Evolutionary conservation across 2,113 vertebrate genomes (phyloP).

Genomic region (Pelmatolapia mariae): DNA sequence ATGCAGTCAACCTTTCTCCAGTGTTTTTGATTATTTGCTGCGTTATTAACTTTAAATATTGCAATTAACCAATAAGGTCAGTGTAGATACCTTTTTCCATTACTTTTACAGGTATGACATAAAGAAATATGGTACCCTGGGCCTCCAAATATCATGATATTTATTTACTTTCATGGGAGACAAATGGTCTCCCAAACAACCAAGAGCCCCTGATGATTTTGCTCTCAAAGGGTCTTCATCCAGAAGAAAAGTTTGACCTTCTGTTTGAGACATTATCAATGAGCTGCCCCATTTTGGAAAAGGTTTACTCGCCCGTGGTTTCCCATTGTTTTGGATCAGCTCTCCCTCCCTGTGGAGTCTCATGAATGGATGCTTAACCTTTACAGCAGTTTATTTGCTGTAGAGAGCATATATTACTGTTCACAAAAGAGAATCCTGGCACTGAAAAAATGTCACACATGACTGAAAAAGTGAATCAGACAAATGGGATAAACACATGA

Average conservation of each 20-base stretch:
- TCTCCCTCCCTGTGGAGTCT: neutral
- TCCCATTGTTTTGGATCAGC: neutral
- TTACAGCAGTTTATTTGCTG: neutral
- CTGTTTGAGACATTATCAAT: conserved; percentile 9
- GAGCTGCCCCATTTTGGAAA: neutral
- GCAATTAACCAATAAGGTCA: neutral
- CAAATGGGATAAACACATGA: neutral
- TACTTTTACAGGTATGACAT: neutral
- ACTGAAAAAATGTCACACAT: neutral
- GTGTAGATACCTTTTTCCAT: neutral
- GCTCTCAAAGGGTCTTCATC: neutral
- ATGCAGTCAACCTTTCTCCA: neutral
- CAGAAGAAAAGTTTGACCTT: conserved; percentile 27
- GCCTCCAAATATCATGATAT: conserved; percentile 18
- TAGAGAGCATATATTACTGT: neutral
- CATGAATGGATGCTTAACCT: conserved; percentile 1
- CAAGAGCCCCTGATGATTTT: conserved; percentile 5
- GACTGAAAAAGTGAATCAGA: neutral
- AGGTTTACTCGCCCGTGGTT: neutral
- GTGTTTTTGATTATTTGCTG: neutral
- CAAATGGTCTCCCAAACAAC: neutral
- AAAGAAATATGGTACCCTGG: neutral
- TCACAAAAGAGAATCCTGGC: neutral
- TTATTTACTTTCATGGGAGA: neutral
- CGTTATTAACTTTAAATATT: neutral